These are phyloP conservation scores for Triplophysa bombifrons DNA, from an alignment of 2,797 vertebrate genomes.

Conservation along the genomic window DNA sequence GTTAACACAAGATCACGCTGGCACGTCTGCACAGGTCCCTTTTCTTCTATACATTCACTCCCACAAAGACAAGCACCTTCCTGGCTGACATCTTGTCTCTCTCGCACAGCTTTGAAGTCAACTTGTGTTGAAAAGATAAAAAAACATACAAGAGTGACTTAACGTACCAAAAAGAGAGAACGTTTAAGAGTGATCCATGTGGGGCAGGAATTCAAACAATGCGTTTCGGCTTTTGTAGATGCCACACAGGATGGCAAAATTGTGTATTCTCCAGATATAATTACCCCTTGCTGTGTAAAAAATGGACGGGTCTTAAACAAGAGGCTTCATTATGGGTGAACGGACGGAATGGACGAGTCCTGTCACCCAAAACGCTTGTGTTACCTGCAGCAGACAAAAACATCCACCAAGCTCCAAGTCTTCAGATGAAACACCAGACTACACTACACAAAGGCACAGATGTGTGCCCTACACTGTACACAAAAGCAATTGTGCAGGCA, in stretches of 20 bases:
- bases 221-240: conserved; percentile 5
- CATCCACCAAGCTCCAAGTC: conserved; percentile 1
- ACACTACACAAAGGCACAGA: background rate
- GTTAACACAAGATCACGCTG: conserved; percentile 74
- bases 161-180: conserved; percentile 62
- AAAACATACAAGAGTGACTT: conserved; percentile 47
- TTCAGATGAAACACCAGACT: conserved; percentile 5
- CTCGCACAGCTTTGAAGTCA: conserved; percentile 59
- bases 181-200: conserved; percentile 52
- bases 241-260: background rate
- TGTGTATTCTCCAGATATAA: conserved; percentile 10
- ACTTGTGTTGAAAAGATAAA: conserved; percentile 45
- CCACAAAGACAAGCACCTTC: conserved; percentile 61
- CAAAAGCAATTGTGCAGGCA: conserved; percentile 54
- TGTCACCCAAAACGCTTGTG: conserved; percentile 63
- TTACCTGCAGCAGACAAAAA: conserved; percentile 44
- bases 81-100: conserved; percentile 66
- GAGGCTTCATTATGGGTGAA: conserved; percentile 63
- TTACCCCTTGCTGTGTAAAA: background rate
- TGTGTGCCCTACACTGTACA: conserved; percentile 35
- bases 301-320: conserved; percentile 51
- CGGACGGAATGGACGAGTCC: conserved; percentile 58
- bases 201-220: conserved; percentile 16
- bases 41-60: conserved; percentile 54
- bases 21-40: conserved; percentile 70